A percentile compares a stretch with the other conserved stretches of the same genome.
These are phyloP conservation scores for Philereme transversata DNA, from an alignment of 2,888 invertebrate species.

Conservation along the genomic window DNA sequence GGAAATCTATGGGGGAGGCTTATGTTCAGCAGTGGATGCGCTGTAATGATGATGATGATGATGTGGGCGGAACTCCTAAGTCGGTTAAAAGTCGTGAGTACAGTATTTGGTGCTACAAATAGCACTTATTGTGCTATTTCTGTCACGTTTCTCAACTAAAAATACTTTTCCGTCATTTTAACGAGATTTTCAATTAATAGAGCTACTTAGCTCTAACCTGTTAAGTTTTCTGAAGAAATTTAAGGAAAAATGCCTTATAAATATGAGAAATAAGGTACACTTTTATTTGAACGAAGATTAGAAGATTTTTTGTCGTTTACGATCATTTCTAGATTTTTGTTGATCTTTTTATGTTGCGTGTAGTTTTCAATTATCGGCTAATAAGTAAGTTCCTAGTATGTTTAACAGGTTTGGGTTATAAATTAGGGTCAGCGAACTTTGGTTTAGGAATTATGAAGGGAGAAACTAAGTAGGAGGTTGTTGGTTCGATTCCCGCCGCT, in stretches of 20 bases:
- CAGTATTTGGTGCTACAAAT: background rate
- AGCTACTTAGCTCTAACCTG: conserved; percentile 9
- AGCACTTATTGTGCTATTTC: background rate
- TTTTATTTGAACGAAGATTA: background rate
- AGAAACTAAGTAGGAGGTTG: too few species aligned
- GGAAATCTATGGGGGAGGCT: too few species aligned
- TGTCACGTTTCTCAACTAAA: conserved; percentile 1
- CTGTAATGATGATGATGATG: too few species aligned
- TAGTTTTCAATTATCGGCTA: background rate
- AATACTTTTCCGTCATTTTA: conserved; percentile 5
- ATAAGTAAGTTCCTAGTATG: background rate
- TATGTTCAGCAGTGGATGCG: too few species aligned
- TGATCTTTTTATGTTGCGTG: background rate
- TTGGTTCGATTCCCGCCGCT: too few species aligned
- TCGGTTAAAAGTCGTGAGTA: conserved; percentile 5
- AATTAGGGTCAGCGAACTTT: too few species aligned
- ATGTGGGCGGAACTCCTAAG: background rate
- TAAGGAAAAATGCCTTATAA: background rate
- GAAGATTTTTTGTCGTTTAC: conserved; percentile 5
- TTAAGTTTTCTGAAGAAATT: background rate
- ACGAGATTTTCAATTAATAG: conserved; percentile 5
- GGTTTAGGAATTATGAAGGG: too few species aligned
- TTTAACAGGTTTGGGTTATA: background rate
- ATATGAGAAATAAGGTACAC: background rate
- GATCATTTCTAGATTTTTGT: conserved; percentile 9